Evolutionary conservation across 2,888 invertebrate species (phyloP), one percentile per base, ranked within the genome.

Genomic region (Octodonta nipae): DNA sequence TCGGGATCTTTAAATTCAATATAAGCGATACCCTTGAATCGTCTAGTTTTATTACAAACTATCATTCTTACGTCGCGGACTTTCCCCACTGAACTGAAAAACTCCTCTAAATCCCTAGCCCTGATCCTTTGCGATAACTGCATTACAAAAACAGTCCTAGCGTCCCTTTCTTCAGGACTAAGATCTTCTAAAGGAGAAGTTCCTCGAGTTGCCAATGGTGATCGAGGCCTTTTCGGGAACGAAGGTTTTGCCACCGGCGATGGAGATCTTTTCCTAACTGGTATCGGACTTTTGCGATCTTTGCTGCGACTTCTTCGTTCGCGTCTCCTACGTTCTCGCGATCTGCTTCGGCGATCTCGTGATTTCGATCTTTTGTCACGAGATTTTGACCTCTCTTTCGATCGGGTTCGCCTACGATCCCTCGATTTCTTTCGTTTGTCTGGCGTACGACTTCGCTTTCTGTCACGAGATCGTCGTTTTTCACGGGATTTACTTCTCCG

Each of bases 21-120:
- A 57, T 99, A 99, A n/a, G 96, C 89, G 50, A 99, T 96, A 27
- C 98, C 98, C 65, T 99, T 99, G 54, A 96, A 96, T 45, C 96
- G 70, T 54, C 96, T 77, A 1, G 98, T 99, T 64, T 96, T 95
- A 64, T 95, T 96, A 64, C 98, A 98, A 34, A 93, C 93, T 36
- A 99, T 99, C 48, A 99, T 78, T 52, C 96, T 74, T 12, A 99
- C 98, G 67, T 99, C 98, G 48, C 92, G 76, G 36, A 93, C 93
- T 73, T 93, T 93, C 26, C 98, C 98, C 37, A 98, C 95, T 38
- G 93, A 86, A 15, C 92, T 92, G 63, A 98, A 98, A 63, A 99
- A 99, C 63, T 98, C 96, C 65, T 98, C 93, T 41, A 96, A 65
- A 62, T 96, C 96, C 44, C 91, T 76, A 33, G 85, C 91, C 47